phyloP scores from a whole-genome alignment of 2,797 vertebrate genomes.

The Corythornis leucogaster region DNA sequence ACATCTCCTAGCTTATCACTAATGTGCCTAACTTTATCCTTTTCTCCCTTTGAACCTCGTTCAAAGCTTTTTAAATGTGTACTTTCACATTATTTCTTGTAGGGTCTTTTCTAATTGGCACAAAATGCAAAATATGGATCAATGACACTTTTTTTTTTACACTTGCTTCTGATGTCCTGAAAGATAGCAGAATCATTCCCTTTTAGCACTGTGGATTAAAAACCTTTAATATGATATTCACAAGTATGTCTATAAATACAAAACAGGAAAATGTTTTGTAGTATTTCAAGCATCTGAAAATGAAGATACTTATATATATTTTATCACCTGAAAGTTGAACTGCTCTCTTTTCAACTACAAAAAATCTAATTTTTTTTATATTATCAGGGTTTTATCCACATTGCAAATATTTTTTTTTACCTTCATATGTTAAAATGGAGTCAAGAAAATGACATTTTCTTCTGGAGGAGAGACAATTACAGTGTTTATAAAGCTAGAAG shows the following conservation, averaged over 20 bases:
- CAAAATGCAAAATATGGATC: background rate
- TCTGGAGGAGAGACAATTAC: slow-evolving; percentile 35
- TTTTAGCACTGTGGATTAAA: background rate
- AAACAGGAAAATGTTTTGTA: background rate
- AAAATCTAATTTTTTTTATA: background rate
- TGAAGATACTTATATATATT: background rate
- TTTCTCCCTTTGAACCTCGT: background rate
- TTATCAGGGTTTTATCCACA: background rate
- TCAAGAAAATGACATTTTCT: background rate
- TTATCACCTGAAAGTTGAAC: background rate
- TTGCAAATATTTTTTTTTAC: background rate
- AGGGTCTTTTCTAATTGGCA: background rate
- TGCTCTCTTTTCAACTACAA: background rate
- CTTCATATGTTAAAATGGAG: background rate
- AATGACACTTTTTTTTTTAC: background rate
- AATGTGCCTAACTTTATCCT: background rate
- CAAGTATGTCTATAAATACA: background rate
- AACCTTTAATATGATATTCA: background rate
- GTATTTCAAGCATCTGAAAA: no score
- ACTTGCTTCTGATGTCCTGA: background rate
- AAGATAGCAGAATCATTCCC: background rate
- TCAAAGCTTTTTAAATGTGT: background rate
- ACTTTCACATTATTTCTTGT: background rate
- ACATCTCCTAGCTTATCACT: background rate
- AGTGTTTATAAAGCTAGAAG: slow-evolving; percentile 56